phyloP scores from a whole-genome alignment of 2,113 vertebrate species.

The Lophura nycthemera region DNA sequence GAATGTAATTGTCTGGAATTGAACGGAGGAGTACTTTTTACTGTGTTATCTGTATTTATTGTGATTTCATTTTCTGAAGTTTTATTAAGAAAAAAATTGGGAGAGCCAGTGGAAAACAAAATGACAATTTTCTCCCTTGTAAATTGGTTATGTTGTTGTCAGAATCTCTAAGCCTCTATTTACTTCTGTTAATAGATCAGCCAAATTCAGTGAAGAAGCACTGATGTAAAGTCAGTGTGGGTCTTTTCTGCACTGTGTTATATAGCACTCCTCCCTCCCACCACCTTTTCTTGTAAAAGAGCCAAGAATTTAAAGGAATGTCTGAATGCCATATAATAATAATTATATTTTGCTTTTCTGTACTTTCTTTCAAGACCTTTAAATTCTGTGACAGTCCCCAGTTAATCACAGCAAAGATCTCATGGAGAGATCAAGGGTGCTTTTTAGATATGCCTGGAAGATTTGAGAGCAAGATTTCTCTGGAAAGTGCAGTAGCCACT shows the following conservation, averaged over 20 bases:
- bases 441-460: neutral
- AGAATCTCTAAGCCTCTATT: neutral
- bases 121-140: neutral
- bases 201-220: neutral
- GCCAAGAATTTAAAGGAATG: neutral
- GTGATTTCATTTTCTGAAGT: neutral
- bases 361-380: neutral
- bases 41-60: constrained; percentile 1
- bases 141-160: neutral
- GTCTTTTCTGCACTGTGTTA: neutral
- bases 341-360: neutral
- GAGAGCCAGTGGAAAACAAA: neutral
- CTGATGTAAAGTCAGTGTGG: neutral
- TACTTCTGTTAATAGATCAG: neutral
- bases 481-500: neutral
- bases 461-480: neutral
- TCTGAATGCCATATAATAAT: neutral
- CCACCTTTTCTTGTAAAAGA: neutral
- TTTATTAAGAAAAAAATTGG: neutral
- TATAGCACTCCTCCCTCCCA: neutral
- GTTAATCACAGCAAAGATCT: neutral
- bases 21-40: neutral
- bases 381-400: neutral
- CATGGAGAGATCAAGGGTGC: neutral
- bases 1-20: constrained; percentile 16